phyloP scores from a whole-genome alignment of 2,888 invertebrate species.

The Cephus pulcher region DNA sequence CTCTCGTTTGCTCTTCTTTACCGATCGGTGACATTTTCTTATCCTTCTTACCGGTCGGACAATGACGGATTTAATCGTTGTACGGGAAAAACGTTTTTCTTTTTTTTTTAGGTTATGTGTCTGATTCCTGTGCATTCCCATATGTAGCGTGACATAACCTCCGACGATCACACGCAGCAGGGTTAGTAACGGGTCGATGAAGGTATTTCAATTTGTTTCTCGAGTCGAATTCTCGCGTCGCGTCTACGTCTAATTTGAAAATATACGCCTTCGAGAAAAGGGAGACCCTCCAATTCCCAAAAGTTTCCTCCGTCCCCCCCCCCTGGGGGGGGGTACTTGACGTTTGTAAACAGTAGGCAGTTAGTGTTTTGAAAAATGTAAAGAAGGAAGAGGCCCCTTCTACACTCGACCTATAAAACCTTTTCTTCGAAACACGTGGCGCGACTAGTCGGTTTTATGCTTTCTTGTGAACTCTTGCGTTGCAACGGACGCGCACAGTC shows the following conservation, averaged over 20 bases:
- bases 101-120: not conserved
- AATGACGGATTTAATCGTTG: not conserved
- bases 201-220: not conserved
- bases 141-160: too few relatives aligned
- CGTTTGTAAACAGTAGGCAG: not conserved
- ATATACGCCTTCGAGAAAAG: not conserved
- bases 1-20: not conserved
- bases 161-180: too few relatives aligned
- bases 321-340: not conserved
- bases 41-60: not conserved
- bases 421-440: not conserved
- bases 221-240: not conserved
- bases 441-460: not conserved
- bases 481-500: too few relatives aligned
- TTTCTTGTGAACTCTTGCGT: not conserved
- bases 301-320: too few relatives aligned
- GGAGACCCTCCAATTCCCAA: not conserved
- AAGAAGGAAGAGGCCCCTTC: not conserved
- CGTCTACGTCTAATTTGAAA: not conserved
- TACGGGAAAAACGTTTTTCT: not conserved
- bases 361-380: not conserved
- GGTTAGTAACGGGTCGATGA: not conserved
- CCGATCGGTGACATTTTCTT: not conserved
- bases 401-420: not conserved
- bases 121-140: not conserved